A percentile compares a stretch with the other conserved stretches of the same genome.
These are phyloP conservation scores for Zaprionus gabonicus DNA, from an alignment of 1,140 invertebrate genomes.

Conservation along the genomic window DNA sequence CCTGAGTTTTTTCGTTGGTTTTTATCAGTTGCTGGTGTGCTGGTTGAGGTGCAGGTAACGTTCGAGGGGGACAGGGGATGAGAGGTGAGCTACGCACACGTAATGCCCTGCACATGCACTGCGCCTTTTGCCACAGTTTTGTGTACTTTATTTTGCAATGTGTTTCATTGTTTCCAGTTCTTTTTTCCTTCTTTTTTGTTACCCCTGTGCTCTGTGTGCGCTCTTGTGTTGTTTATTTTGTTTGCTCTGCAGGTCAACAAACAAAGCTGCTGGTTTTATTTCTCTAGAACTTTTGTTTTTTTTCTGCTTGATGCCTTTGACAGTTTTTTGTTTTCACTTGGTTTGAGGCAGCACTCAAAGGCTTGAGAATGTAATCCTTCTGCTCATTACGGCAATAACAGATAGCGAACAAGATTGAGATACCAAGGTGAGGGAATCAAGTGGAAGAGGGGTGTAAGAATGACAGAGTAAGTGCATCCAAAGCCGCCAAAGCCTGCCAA, in stretches of 20 bases:
- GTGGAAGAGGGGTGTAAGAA: neutral
- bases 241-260: slow-evolving; percentile 39
- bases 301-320: slow-evolving; percentile 40
- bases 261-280: slow-evolving; percentile 34
- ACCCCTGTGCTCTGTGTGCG: neutral
- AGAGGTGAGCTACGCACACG: neutral
- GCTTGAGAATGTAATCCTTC: slow-evolving; percentile 60
- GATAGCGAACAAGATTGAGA: slow-evolving; percentile 14
- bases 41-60: neutral
- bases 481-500: slow-evolving; percentile 52
- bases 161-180: slow-evolving; percentile 31
- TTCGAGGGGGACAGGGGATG: too few relatives aligned
- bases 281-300: slow-evolving; percentile 8
- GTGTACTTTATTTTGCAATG: slow-evolving; percentile 31
- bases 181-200: neutral
- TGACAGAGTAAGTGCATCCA: slow-evolving; percentile 38
- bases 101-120: neutral
- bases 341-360: slow-evolving; percentile 45
- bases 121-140: slow-evolving; percentile 12
- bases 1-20: neutral
- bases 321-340: slow-evolving; percentile 18
- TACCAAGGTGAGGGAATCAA: neutral
- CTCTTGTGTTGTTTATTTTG: slow-evolving; percentile 5
- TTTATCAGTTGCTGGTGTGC: neutral
- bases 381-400: slow-evolving; percentile 56